Conservation (phyloP, 2,113 vertebrate species). For the Mugil cephalus region DNA sequence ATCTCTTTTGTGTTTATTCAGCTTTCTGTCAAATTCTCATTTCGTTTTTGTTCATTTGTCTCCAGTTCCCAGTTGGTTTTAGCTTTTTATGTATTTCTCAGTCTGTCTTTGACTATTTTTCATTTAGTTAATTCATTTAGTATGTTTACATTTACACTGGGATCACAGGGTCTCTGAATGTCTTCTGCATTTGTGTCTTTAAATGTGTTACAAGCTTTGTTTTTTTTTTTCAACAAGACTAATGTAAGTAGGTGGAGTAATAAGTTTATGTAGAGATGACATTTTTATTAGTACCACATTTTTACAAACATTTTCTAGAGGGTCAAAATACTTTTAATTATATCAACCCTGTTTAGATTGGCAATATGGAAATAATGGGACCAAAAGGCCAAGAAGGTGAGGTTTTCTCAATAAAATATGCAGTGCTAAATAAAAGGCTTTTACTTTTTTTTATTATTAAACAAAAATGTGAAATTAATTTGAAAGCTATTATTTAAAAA, state of each 20-base stretch:
- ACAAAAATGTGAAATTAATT: neutral
- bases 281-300: slow-evolving; percentile 28
- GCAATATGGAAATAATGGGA: slow-evolving; percentile 10
- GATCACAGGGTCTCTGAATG: neutral
- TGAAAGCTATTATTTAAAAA: neutral
- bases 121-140: slow-evolving; percentile 15
- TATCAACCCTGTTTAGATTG: neutral
- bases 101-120: slow-evolving; percentile 12
- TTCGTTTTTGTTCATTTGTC: neutral
- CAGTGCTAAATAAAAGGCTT: slow-evolving; percentile 1
- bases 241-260: neutral
- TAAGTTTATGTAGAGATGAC: no score
- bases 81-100: slow-evolving; percentile 15
- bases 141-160: neutral
- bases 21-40: slow-evolving; percentile 11
- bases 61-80: slow-evolving; percentile 3
- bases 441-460: slow-evolving; percentile 1
- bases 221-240: slow-evolving; percentile 9
- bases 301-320: slow-evolving; percentile 28
- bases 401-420: slow-evolving; percentile 48
- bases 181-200: neutral
- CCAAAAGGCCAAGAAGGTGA: neutral
- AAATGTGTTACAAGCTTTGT: neutral
- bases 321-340: neutral
- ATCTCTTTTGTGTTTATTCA: neutral